Evolutionary conservation across 2,113 vertebrate genomes (phyloP), one percentile per base, ranked within the genome.

Genomic region (Pachycephala philippinensis): DNA sequence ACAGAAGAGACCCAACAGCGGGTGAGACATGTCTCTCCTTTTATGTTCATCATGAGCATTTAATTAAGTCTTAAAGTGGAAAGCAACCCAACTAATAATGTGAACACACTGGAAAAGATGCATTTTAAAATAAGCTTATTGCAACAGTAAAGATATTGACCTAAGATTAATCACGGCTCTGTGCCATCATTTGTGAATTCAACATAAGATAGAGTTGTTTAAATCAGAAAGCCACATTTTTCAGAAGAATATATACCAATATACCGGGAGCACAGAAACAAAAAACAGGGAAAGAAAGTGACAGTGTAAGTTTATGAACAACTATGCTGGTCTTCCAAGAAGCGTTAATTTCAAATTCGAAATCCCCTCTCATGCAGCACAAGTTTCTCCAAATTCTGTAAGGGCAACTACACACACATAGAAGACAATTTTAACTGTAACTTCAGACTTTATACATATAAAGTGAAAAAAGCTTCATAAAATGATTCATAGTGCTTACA

Each of bases 51-150:
- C 64, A 27, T 21, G 16, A 95, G 45, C 65, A 95, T 90, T 96
- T 97, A 96, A 92, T 96, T 96, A 95, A 95, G 64, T 84, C 93
- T 97, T 95, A 40, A 87, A 89, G 75, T 76, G 75, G 63, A 96
- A 88, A 74, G 86, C 72, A 90, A 61, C 35, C 57, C 44, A 96
- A 85, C 89, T 87, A 74, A 88, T n/a, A 77, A 74, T 8, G 16
- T 8, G 8, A 87, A 57, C 47, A 45, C 21, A 33, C 59, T 66
- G 64, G 57, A 84, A 79, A 89, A 90, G 33, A 90, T 18, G 27
- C 47, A 52, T 92, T 93, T 94, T 95, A 86, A 72, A 85, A 92
- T 59, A 53, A 70, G 45, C 28, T 75, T 92, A 93, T 17, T 82
- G n/a, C 76, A 71, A 82, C 82, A 80, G 31, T 49, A 54, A 90